Conservation (phyloP, 2,113 vertebrate genomes). For the Zapus hudsonius region DNA sequence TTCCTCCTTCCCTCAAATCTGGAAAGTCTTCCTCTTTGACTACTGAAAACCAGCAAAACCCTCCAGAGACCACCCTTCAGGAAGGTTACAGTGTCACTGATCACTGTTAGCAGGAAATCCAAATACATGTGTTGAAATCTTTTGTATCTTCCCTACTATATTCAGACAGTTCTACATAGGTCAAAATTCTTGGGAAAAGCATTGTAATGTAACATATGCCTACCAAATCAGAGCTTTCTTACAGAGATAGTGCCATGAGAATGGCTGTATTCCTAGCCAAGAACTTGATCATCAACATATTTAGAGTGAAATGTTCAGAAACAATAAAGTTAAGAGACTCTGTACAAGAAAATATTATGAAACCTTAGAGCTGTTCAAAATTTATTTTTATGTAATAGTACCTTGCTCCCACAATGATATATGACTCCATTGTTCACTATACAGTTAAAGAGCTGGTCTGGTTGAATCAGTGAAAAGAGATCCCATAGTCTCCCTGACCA, state of each 20-base stretch:
- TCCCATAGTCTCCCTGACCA: neutral
- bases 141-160: neutral
- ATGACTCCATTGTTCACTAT: neutral
- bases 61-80: neutral
- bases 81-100: neutral
- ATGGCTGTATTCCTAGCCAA: neutral
- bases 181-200: neutral
- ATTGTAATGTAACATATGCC: neutral
- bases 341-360: neutral
- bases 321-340: neutral
- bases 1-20: neutral
- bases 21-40: neutral
- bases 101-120: neutral
- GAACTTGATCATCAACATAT: neutral
- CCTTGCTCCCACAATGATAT: neutral
- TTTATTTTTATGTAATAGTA: conserved; percentile 6
- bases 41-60: neutral
- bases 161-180: neutral
- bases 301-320: neutral
- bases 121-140: neutral
- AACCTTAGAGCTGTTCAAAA: neutral
- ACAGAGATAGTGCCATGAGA: neutral
- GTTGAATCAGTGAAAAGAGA: neutral
- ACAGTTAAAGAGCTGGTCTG: neutral
- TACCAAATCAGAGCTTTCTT: neutral